Percentiles rank a stretch among this genome's conserved stretches.
These are phyloP conservation scores for Camponotus fellah DNA, from an alignment of 2,888 invertebrate species.

Conservation along the genomic window DNA sequence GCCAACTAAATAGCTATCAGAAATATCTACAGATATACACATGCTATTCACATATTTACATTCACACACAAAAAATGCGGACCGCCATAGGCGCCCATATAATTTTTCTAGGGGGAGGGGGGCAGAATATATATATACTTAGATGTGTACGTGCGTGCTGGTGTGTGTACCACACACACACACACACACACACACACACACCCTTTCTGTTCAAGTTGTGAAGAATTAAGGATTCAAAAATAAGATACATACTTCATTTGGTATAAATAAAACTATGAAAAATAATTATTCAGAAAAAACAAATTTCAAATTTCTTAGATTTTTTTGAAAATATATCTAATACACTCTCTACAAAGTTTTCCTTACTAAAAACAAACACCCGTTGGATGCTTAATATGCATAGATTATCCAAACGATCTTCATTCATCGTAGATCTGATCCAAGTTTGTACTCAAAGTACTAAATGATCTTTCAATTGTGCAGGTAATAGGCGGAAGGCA, in stretches of 20 bases:
- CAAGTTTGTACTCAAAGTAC: conserved; percentile 25
- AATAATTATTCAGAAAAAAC: conserved; percentile 11
- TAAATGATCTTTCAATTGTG: conserved; percentile 7
- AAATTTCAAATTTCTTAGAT: conserved; percentile 7
- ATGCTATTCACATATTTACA: too few relatives aligned
- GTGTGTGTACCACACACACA: too few relatives aligned
- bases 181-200: conserved; percentile 11
- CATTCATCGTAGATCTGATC: conserved; percentile 14
- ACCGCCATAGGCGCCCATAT: too few relatives aligned
- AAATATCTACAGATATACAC: too few relatives aligned
- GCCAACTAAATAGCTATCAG: too few relatives aligned
- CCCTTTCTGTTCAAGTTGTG: neutral
- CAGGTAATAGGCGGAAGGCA: neutral
- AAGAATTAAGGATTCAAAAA: conserved; percentile 3
- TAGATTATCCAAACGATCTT: neutral
- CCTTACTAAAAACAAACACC: neutral
- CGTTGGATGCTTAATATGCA: conserved; percentile 30
- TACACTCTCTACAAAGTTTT: conserved; percentile 9
- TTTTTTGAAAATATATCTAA: conserved; percentile 8
- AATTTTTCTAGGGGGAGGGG: neutral
- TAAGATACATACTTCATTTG: conserved; percentile 14
- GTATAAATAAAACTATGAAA: neutral
- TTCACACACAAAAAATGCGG: too few relatives aligned
- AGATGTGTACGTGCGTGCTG: neutral
- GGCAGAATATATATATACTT: neutral